Percentiles rank a stretch among this genome's conserved stretches.
These are phyloP conservation scores for Etheostoma spectabile DNA, from an alignment of 2,113 vertebrate species.

Conservation along the genomic window DNA sequence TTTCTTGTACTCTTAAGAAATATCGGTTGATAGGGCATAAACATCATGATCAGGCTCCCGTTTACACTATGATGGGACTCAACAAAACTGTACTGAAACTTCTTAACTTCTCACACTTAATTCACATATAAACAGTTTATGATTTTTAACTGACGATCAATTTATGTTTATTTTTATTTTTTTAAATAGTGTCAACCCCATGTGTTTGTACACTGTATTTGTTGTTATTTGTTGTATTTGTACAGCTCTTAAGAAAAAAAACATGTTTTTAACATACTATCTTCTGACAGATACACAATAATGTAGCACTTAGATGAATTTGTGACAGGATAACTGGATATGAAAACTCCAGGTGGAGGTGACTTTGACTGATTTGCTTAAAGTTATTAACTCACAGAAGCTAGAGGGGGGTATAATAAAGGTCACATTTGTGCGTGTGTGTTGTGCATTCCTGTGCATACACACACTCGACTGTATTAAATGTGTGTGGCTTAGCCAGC, in stretches of 20 bases:
- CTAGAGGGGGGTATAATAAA: slow-evolving; percentile 29
- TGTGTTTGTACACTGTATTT: background rate
- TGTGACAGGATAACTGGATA: background rate
- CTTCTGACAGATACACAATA: background rate
- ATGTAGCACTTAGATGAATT: background rate
- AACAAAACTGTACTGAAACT: too few relatives aligned
- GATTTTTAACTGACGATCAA: too few relatives aligned
- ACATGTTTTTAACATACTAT: background rate
- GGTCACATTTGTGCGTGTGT: slow-evolving; percentile 34
- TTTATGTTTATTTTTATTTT: too few relatives aligned
- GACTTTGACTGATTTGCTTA: slow-evolving; percentile 42
- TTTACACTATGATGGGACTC: too few relatives aligned
- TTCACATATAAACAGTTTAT: too few relatives aligned
- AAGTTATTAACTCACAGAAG: slow-evolving; percentile 31
- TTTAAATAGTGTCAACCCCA: background rate
- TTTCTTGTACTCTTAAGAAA: background rate
- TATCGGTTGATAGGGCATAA: background rate
- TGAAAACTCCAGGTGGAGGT: slow-evolving; percentile 32
- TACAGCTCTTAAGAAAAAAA: background rate
- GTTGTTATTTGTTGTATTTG: background rate
- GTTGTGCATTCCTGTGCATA: slow-evolving; percentile 6
- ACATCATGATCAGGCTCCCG: background rate
- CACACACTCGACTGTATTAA: slow-evolving; percentile 11
- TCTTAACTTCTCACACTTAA: too few relatives aligned
- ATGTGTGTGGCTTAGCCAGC: slow-evolving; percentile 28